Conservation (phyloP, 92 coral and sea anemone genomes). For the Zoanthus sansibaricus region DNA sequence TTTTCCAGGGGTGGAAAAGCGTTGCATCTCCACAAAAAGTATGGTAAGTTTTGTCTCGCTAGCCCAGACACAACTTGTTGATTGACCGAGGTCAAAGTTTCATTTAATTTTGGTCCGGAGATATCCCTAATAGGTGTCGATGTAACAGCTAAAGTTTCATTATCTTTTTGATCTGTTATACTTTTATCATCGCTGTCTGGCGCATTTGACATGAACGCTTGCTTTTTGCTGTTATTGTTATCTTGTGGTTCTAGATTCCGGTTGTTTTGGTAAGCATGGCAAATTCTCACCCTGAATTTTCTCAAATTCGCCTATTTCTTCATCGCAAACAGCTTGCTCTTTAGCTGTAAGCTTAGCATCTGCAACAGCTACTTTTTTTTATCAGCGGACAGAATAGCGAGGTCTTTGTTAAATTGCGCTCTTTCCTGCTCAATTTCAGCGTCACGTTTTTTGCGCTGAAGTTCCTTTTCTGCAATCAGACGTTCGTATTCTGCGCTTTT, state of each 20-base stretch:
- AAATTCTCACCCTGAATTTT: too few relatives aligned
- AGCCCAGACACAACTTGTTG: slow-evolving; percentile 36
- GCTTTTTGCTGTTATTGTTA: not conserved
- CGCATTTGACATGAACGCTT: not conserved
- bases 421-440: too few relatives aligned
- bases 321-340: too few relatives aligned
- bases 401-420: too few relatives aligned
- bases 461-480: too few relatives aligned
- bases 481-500: too few relatives aligned
- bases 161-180: not conserved
- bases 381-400: too few relatives aligned
- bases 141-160: not conserved
- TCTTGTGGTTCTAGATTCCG: too few relatives aligned
- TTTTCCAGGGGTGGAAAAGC: slow-evolving; percentile 78
- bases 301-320: not conserved
- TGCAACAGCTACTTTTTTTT: too few relatives aligned
- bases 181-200: not conserved
- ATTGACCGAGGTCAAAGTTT: slow-evolving; percentile 37
- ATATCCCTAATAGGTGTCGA: slow-evolving; percentile 45
- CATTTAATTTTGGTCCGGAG: slow-evolving; percentile 41
- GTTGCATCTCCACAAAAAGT: slow-evolving; percentile 52
- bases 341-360: too few relatives aligned
- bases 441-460: not conserved
- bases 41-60: slow-evolving; percentile 47
- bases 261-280: too few relatives aligned